Evolutionary conservation across 1,140 invertebrate species (phyloP), one percentile per base, ranked within the genome.

Genomic region (Drosophila bifasciata): DNA sequence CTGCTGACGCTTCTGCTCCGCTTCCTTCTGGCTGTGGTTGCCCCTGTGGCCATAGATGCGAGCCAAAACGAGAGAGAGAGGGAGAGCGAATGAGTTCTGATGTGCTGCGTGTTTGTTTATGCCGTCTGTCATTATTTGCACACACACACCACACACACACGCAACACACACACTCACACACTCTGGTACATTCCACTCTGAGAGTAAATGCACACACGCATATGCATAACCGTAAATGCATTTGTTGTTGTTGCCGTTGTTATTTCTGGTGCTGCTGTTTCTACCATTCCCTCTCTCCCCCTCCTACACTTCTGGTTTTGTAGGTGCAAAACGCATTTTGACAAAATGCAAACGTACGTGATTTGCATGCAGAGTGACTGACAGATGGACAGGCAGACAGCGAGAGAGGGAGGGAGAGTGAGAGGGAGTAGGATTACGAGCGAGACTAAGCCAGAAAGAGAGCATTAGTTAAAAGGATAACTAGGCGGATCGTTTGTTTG

Each of bases 321-420:
- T 83, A 88, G 78, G 83, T 81, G 81, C 78, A 86, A 86, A 86
- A 86, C 61, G 83, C 78, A 86, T 86, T 88, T 86, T 88, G 77
- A 57, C 78, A 81, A 86, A 88, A 86, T 86, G 83, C 81, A 88
- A 81, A 78, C 70, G 68, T 75, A 86, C 81, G 81, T 86, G 81
- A 88, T 86, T 86, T 81, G 83, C 81, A 86, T 86, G 53, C 11
- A 51, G 50, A 51, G 19, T 53, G 52, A 50, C 64, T 56, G 44
- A 28, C 44, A 36, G 32, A 13, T 36, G 32, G 11, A 36, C 32
- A 55, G 16, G 1, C 25, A 17, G 2, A 53, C 8, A 19, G 11
- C 36, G 15, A 25, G 17, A 50, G 32, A 11, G 36, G n/a, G 11
- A 17, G 19, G 11, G 5, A 6, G 15, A 8, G 23, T 15, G 45